Evolutionary conservation across 2,888 invertebrate genomes (phyloP).

Genomic region (Timema cristinae): DNA sequence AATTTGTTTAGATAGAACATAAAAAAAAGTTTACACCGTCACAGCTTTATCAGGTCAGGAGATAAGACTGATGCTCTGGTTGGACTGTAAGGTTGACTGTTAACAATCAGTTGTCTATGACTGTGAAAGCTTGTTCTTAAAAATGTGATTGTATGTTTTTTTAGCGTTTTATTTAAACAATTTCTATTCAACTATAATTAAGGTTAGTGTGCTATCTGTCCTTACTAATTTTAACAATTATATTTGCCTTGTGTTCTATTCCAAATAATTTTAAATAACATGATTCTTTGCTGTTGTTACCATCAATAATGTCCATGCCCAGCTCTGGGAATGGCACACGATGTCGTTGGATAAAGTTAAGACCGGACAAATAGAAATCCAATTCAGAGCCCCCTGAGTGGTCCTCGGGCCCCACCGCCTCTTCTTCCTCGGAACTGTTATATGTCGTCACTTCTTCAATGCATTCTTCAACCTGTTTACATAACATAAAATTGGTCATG

Average conservation of each 20-base stretch:
- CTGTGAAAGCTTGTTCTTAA: no score
- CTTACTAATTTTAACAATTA: background rate
- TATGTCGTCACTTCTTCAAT: conserved; percentile 48
- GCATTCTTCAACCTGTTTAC: conserved; percentile 45
- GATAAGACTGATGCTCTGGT: no score
- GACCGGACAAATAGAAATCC: conserved; percentile 33
- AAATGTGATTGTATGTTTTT: no score
- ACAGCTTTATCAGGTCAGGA: no score
- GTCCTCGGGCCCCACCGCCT: conserved; percentile 37
- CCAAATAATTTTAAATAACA: background rate
- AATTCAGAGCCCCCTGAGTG: conserved; percentile 30
- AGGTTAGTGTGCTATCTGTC: no score
- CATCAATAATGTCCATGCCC: conserved; percentile 62
- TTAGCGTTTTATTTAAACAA: no score
- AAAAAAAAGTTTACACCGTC: no score
- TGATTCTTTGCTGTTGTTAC: conserved; percentile 2
- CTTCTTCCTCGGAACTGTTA: conserved; percentile 42
- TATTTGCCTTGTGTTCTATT: background rate
- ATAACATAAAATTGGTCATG: no score
- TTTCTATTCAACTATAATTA: no score
- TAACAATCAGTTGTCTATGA: no score
- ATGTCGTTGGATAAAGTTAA: conserved; percentile 35
- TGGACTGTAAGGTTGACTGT: no score
- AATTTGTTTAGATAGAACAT: no score
- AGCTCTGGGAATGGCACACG: conserved; percentile 66